Evolutionary conservation across 37 sponge, comb jelly and placozoan genomes (phyloP), one percentile per base, ranked within the genome.

Genomic region (Tethya wilhelma): DNA sequence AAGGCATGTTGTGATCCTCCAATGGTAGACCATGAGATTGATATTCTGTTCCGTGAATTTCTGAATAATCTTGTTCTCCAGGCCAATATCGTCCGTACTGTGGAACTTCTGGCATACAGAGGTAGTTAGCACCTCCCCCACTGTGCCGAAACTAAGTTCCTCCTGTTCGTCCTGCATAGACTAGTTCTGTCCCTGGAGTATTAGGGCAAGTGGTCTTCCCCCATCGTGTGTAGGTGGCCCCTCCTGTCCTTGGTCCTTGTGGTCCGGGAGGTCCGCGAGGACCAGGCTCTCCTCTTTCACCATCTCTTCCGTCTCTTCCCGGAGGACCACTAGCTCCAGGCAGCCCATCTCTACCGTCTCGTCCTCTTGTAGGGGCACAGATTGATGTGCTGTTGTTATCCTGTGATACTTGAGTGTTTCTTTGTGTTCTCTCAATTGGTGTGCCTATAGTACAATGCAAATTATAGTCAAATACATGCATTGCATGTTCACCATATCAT

Each of bases 121-220:
- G 73, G 31, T 78, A 78, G 79, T 89, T 82, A 0, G 84, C 60
- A 49, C 80, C 84, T 45, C 89, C 83, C 44, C 90, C 90, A 22
- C 9, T 36, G 29, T 72, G 53, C 29, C 17, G 41, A 38, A 59
- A 71, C 19, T 37, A 58, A 26, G 36, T 84, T 19, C 58, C 57
- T 36, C 65, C 75, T 66, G 69, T 23, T 38, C 43, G 62, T 22
- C 84, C 84, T 23, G 37, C 41, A 28, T 83, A 88, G 38, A 88
- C 62, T 1, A 81, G 76, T n/a, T 57, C 69, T 44, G 81, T 59
- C 71, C 82, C 88, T n/a, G n/a, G n/a, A n/a, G n/a, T n/a, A 40
- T 40, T 32, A 34, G 82, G 88, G 41, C 88, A 88, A 7, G 77
- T 71, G 12, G 73, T 77, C 56, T 46, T 75, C 19, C 88, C 88